A percentile compares a stretch with the other conserved stretches of the same genome.
phyloP scores from a whole-genome alignment of 2,888 invertebrate genomes.

The Conchocele bisecta region DNA sequence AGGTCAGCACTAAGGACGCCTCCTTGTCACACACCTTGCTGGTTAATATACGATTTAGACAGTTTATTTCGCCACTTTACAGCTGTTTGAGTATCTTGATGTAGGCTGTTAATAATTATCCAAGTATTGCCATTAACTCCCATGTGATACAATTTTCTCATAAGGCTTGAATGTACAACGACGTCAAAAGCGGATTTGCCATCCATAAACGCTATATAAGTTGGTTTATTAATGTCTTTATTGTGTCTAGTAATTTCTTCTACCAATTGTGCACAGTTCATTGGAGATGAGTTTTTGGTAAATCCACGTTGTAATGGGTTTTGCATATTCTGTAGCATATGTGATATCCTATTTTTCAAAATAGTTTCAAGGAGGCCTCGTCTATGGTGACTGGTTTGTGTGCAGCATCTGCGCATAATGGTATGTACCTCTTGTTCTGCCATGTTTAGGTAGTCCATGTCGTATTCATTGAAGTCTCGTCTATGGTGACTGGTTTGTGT shows the following conservation, averaged over 20 bases:
- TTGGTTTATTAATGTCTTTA: conserved; percentile 4
- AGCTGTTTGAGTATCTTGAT: conserved; percentile 2
- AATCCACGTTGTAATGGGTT: conserved; percentile 8
- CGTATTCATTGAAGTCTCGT: too few relatives aligned
- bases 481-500: too few relatives aligned
- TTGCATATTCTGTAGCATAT: neutral
- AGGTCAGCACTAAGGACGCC: conserved; percentile 8
- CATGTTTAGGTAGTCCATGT: too few relatives aligned
- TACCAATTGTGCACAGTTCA: neutral
- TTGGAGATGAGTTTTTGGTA: conserved; percentile 3
- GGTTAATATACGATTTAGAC: neutral
- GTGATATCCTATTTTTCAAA: neutral
- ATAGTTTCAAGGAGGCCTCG: neutral
- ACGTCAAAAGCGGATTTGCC: conserved; percentile 6
- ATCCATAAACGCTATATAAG: too few relatives aligned
- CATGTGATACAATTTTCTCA: neutral
- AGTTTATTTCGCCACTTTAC: neutral
- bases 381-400: neutral
- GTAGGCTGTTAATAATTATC: neutral
- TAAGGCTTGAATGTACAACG: conserved; percentile 3
- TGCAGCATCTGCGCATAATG: too few relatives aligned
- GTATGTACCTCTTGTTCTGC: too few relatives aligned
- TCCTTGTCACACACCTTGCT: conserved; percentile 13
- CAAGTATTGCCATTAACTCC: neutral
- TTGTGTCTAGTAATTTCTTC: neutral